Percentiles rank a stretch among this genome's conserved stretches.
Conservation (phyloP, 2,797 vertebrate genomes). For the Bryconaethiops microstoma region DNA sequence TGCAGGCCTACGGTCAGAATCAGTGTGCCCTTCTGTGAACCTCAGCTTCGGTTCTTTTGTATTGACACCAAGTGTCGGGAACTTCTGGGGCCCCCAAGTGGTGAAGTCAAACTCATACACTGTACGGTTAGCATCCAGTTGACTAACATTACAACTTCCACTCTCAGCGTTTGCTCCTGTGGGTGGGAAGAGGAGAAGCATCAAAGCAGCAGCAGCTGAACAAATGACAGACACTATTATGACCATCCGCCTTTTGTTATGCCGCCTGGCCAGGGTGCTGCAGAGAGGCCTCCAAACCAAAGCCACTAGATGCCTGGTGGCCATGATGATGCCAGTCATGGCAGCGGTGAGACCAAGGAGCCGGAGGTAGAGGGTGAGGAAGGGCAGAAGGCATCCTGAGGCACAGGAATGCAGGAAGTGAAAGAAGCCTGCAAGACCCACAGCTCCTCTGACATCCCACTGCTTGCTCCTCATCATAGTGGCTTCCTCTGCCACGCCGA, state of each 20-base stretch:
- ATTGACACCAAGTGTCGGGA: background rate
- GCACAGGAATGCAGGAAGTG: conserved; percentile 78
- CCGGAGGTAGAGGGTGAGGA: conserved; percentile 86
- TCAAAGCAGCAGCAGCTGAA: conserved; percentile 72
- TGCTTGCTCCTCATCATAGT: conserved; percentile 78
- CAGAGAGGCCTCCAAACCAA: conserved; percentile 78
- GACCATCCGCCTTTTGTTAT: conserved; percentile 76
- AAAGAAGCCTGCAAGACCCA: conserved; percentile 79
- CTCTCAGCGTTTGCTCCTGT: conserved; percentile 1
- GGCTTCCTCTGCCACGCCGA: conserved; percentile 13
- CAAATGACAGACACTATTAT: conserved; percentile 74
- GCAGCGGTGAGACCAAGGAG: conserved; percentile 81
- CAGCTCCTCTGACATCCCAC: conserved; percentile 81
- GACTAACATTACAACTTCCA: conserved; percentile 68
- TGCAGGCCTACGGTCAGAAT: background rate
- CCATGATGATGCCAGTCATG: conserved; percentile 83
- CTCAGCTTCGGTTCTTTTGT: conserved; percentile 10
- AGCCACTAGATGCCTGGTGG: conserved; percentile 74
- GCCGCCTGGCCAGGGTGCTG: conserved; percentile 74
- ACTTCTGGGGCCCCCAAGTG: background rate
- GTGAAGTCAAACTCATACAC: background rate
- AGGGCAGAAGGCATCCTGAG: conserved; percentile 81
- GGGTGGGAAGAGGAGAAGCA: conserved; percentile 78
- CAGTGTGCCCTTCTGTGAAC: background rate
- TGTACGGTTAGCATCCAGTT: conserved; percentile 6